Evolutionary conservation across 2,113 vertebrate genomes (phyloP).

Genomic region (Vombatus ursinus): DNA sequence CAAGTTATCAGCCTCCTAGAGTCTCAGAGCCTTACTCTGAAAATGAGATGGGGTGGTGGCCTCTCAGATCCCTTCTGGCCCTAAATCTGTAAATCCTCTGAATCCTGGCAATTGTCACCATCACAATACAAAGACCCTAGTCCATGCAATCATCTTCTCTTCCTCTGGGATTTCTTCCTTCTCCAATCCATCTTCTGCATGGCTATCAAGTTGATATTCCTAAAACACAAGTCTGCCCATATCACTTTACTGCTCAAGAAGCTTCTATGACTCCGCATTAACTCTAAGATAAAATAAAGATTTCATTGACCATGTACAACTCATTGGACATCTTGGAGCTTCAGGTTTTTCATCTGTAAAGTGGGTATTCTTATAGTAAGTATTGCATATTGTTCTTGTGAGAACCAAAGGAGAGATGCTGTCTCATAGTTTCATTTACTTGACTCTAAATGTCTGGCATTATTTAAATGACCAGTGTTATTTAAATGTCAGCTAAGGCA

Average conservation of each 20-base stretch:
- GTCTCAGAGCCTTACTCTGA: not conserved
- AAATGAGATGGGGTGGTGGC: not conserved
- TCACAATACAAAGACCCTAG: not conserved
- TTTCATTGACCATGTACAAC: not conserved
- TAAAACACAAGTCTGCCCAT: not conserved
- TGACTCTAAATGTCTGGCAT: not conserved
- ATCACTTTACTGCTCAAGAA: not conserved
- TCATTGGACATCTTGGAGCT: not conserved
- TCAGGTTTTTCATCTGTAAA: not conserved
- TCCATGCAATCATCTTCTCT: not conserved
- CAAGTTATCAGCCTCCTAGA: not conserved
- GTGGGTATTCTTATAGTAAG: not conserved
- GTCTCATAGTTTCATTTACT: not conserved
- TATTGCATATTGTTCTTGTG: not conserved
- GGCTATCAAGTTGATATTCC: not conserved
- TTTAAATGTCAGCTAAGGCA: not conserved
- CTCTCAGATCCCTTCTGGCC: not conserved
- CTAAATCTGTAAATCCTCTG: not conserved
- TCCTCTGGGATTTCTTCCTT: not conserved
- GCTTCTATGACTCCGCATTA: not conserved
- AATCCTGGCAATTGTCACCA: not conserved
- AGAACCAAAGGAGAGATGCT: not conserved
- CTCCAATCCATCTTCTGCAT: not conserved
- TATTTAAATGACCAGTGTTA: not conserved
- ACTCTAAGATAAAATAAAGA: not conserved